These are phyloP conservation scores for Salticus scenicus DNA, from an alignment of 2,888 invertebrate species.

Conservation along the genomic window DNA sequence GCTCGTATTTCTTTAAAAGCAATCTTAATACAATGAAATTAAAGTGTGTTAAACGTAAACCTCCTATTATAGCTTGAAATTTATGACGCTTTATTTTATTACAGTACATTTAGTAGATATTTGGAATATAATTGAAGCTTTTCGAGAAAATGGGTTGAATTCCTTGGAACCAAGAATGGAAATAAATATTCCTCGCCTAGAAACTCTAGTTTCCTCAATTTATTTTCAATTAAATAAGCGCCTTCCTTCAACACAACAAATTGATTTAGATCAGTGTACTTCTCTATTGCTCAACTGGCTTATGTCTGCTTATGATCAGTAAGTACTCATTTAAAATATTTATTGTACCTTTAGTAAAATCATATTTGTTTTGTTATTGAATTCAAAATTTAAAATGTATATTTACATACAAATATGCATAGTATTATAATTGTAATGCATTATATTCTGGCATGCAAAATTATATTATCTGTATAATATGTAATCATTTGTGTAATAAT, in stretches of 20 bases:
- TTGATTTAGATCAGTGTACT: slow-evolving; percentile 93
- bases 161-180: slow-evolving; percentile 85
- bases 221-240: slow-evolving; percentile 92
- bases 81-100: background rate
- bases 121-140: slow-evolving; percentile 99
- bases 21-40: too few species aligned
- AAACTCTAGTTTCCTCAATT: slow-evolving; percentile 92
- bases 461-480: too few species aligned
- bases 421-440: too few species aligned
- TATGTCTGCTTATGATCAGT: slow-evolving; percentile 95
- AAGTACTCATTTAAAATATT: slow-evolving; percentile 75
- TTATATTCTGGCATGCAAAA: too few species aligned
- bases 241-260: slow-evolving; percentile 93
- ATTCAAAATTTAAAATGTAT: too few species aligned
- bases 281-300: slow-evolving; percentile 95
- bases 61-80: too few species aligned
- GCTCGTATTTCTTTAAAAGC: too few species aligned
- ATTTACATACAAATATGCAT: too few species aligned
- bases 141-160: slow-evolving; percentile 97
- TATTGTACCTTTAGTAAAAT: too few species aligned
- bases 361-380: too few species aligned
- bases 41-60: too few species aligned
- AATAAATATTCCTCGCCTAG: slow-evolving; percentile 84
- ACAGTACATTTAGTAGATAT: slow-evolving; percentile 97
- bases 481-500: too few species aligned